Evolutionary conservation across 2,888 invertebrate species (phyloP).

Genomic region (Taenaris catops): DNA sequence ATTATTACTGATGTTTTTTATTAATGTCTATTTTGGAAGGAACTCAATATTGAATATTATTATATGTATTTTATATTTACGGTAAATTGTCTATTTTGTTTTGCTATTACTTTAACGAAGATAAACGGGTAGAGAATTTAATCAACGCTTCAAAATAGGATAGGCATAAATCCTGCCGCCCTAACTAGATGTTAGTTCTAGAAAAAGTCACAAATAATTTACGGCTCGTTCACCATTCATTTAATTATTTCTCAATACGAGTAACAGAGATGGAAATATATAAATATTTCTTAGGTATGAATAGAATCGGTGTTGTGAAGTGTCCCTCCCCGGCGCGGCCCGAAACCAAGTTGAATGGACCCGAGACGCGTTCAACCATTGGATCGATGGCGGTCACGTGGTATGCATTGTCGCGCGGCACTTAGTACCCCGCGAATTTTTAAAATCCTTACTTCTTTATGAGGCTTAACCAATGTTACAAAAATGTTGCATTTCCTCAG

Average conservation of each 20-base stretch:
- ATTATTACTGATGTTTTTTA: too few relatives aligned
- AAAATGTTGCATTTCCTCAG: too few relatives aligned
- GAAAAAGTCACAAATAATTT: constrained; percentile 35
- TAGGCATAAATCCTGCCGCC: constrained; percentile 2
- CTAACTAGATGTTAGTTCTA: constrained; percentile 4
- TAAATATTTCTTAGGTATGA: constrained; percentile 75
- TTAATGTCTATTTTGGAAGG: too few relatives aligned
- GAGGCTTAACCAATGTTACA: too few relatives aligned
- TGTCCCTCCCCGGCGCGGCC: constrained; percentile 56
- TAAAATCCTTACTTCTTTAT: too few relatives aligned
- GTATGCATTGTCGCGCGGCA: constrained; percentile 53
- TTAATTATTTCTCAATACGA: constrained; percentile 71
- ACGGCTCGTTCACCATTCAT: constrained; percentile 72
- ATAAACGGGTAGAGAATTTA: too few relatives aligned
- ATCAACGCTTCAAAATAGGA: too few relatives aligned
- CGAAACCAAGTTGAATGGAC: constrained; percentile 78
- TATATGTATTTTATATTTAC: too few relatives aligned
- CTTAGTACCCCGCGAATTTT: constrained; percentile 40
- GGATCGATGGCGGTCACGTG: constrained; percentile 79
- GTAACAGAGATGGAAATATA: constrained; percentile 60
- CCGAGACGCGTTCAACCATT: constrained; percentile 78
- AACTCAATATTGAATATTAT: too few relatives aligned
- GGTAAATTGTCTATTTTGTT: too few relatives aligned
- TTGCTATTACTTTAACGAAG: too few relatives aligned
- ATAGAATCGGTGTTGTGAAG: constrained; percentile 74